A percentile compares a stretch with the other conserved stretches of the same genome.
Evolutionary conservation across 2,797 vertebrate genomes (phyloP).

Genomic region (Schizothorax lantsangensis): DNA sequence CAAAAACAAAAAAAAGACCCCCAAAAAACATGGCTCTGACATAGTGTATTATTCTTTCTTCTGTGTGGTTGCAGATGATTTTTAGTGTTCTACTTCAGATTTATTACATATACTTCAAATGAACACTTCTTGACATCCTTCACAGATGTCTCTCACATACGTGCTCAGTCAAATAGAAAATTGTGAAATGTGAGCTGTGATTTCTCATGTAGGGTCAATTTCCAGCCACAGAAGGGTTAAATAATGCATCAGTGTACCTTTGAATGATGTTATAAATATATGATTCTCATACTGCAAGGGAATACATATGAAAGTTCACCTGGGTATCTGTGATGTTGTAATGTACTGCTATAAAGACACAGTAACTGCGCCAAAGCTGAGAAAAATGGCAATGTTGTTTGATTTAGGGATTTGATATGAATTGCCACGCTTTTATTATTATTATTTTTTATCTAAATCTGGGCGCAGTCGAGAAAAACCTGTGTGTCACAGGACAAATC

Average conservation of each 20-base stretch:
- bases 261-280: constrained; percentile 2
- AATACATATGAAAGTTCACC: background rate
- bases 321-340: background rate
- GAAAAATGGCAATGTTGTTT: background rate
- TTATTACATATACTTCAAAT: background rate
- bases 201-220: constrained; percentile 35
- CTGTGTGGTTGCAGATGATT: background rate
- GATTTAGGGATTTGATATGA: constrained; percentile 10
- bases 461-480: background rate
- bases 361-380: background rate
- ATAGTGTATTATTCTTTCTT: background rate
- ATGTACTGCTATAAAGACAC: background rate
- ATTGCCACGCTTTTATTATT: background rate
- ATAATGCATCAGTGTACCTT: constrained; percentile 17
- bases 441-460: background rate
- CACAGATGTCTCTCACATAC: background rate
- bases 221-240: constrained; percentile 4
- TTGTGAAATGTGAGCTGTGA: background rate
- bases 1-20: background rate
- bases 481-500: background rate
- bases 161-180: background rate
- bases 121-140: background rate
- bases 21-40: background rate
- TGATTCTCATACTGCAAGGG: background rate
- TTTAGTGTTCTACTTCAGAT: background rate